Evolutionary conservation across 2,888 invertebrate species (phyloP), one percentile per base, ranked within the genome.

Genomic region (Meandrusa payeni): DNA sequence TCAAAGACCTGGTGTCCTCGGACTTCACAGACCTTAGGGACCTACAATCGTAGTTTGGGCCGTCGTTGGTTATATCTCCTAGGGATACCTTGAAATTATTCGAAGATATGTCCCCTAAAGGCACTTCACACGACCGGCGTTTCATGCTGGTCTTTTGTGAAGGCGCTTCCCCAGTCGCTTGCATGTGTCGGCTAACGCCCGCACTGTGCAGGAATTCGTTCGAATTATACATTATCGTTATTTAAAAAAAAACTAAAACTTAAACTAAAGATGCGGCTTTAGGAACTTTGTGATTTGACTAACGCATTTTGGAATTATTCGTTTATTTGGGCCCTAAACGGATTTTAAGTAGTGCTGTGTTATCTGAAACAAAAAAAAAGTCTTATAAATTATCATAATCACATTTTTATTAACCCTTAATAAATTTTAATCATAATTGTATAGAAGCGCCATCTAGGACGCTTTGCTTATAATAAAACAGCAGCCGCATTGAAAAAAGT

Each of bases 131-230:
- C 0, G 87, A 86, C 0, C 87, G 66, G 2, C 87, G 58, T 47
- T 87, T 87, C 87, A 87, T 86, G 37, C 81, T 82, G 0, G 83
- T 80, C 56, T 86, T 86, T 45, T 85, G 85, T 3, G 83, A 77
- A 0, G 87, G 87, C 0, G 87, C 61, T 47, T 87, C 87, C 2
- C 86, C 87, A 1, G 87, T 85, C 1, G 87, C 87, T 46, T 85
- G 81, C 86, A 85, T 85, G 48, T 85, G 83, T 4, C 86, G 78
- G 53, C 86, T 86, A 0, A 87, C 86, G 47, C 86, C 86, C 3
- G 86, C 83, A 49, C 85, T 85, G 7, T 83, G 85, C 47, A 86
- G 52, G 50, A 86, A 87, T 60, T 87, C 87, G 52, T 74, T 87
- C 2, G 87, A 87, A 62, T 72, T 82, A 52, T 86, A 87, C 72